Base-by-base conservation (phyloP, 2,113 vertebrate genomes). In the Sceloporus undulatus region DNA sequence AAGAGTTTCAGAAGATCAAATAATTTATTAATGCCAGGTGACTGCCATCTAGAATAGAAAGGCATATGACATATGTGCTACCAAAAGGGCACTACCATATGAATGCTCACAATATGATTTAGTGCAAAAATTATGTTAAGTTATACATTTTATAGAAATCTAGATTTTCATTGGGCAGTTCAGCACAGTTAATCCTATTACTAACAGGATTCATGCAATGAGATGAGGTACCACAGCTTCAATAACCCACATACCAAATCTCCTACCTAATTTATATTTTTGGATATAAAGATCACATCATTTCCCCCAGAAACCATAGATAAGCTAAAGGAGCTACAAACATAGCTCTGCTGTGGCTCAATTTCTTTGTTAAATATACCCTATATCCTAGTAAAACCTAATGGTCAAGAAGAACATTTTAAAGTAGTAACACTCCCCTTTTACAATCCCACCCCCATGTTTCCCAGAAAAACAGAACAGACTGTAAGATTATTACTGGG, bases 201-300 rank as follows among this genome's bases (percentile, higher is more conserved):
- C 86, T 0, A 0, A 80, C 0, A 40, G 90, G 87, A 90, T 93
- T 95, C 92, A 91, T 73, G 34, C 21, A 78, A 77, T 38, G 27
- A 88, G 83, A 92, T 78, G 82, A 66, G 34, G 80, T 89, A 94
- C 89, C 59, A 73, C 0, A 0, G 85, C 71, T 82, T 85, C 84
- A 88, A 62, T 90, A 90, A 85, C 62, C 52, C 74, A 86, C 86
- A 93, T 75, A 85, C 71, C 84, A 5, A 78, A 87, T 86, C 74
- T 83, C 70, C 10, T 73, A 73, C 82, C 76, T 92, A 62, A 90
- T 94, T 92, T 91, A 87, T 89, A 87, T 38, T 48, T 91, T 91
- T n/a, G 87, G 71, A 91, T 86, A 87, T 91, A 91, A 84, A 87
- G 40, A 79, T 71, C 42, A 70, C 6, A 1, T 0, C 1, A 2